Evolutionary conservation across 2,888 invertebrate species (phyloP).

Genomic region (Polyommatus iphigenia): DNA sequence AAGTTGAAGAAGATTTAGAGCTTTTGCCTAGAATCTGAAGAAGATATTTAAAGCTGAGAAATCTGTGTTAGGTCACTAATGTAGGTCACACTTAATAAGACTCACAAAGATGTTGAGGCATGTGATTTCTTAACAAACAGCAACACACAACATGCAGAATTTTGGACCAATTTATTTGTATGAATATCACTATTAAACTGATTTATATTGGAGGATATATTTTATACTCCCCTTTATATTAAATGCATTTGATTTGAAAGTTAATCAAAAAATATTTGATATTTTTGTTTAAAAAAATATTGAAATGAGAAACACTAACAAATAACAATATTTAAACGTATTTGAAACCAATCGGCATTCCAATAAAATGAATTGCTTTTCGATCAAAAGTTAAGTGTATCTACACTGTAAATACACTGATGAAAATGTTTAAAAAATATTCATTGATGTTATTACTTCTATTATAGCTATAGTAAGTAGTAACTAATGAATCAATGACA

Average conservation of each 20-base stretch:
- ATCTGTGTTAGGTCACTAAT: conserved; percentile 1
- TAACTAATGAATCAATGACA: too few species aligned
- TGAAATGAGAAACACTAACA: background rate
- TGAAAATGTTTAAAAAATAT: background rate
- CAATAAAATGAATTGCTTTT: conserved; percentile 5
- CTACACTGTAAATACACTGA: background rate
- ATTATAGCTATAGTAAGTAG: too few species aligned
- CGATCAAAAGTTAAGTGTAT: background rate
- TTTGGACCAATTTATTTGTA: background rate
- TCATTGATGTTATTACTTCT: background rate
- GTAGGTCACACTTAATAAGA: background rate
- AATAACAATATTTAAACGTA: background rate
- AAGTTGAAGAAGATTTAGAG: too few species aligned
- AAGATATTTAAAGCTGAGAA: background rate
- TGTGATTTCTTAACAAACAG: background rate
- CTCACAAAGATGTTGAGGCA: background rate
- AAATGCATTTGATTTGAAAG: background rate
- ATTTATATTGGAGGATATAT: background rate
- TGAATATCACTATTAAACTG: background rate
- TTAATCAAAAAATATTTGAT: background rate
- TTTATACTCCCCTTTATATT: background rate
- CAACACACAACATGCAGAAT: background rate
- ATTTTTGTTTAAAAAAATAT: conserved; percentile 2
- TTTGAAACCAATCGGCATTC: conserved; percentile 15
- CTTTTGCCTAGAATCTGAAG: background rate